Percentiles rank a stretch among this genome's conserved stretches.
These are phyloP conservation scores for Phylloscopus trochilus DNA, from an alignment of 2,113 vertebrate species.

Conservation along the genomic window DNA sequence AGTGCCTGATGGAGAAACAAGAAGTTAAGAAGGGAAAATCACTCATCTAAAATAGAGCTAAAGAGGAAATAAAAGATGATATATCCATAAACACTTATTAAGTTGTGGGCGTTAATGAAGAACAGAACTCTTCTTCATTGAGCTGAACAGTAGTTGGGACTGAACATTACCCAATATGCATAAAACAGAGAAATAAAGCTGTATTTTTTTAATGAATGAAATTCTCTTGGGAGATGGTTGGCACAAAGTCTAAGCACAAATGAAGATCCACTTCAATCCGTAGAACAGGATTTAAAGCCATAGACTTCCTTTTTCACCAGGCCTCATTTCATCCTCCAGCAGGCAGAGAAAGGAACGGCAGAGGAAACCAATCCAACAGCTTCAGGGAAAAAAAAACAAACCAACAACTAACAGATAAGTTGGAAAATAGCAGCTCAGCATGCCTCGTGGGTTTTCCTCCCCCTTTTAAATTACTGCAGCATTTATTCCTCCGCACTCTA, in stretches of 20 bases:
- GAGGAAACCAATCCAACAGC: background rate
- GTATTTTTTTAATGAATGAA: background rate
- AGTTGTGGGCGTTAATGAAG: background rate
- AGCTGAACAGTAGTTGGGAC: background rate
- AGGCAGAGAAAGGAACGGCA: background rate
- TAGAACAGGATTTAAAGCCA: background rate
- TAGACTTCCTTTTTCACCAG: background rate
- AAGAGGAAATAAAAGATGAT: slow-evolving; percentile 4
- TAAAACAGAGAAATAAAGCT: background rate
- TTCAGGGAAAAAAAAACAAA: background rate
- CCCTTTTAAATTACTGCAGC: slow-evolving; percentile 15
- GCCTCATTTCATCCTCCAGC: background rate
- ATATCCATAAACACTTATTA: background rate
- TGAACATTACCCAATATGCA: background rate
- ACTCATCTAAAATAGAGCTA: background rate
- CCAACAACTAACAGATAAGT: background rate
- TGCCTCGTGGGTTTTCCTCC: slow-evolving; percentile 7
- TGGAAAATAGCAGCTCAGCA: slow-evolving; percentile 29
- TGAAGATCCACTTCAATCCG: background rate
- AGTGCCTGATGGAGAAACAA: background rate
- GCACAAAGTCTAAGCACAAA: background rate
- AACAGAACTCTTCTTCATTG: background rate
- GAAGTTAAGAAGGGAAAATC: background rate
- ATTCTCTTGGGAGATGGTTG: background rate
- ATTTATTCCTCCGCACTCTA: slow-evolving; percentile 16